Evolutionary conservation across 2,113 vertebrate species (phyloP).

Genomic region (Acanthochromis polyacanthus): DNA sequence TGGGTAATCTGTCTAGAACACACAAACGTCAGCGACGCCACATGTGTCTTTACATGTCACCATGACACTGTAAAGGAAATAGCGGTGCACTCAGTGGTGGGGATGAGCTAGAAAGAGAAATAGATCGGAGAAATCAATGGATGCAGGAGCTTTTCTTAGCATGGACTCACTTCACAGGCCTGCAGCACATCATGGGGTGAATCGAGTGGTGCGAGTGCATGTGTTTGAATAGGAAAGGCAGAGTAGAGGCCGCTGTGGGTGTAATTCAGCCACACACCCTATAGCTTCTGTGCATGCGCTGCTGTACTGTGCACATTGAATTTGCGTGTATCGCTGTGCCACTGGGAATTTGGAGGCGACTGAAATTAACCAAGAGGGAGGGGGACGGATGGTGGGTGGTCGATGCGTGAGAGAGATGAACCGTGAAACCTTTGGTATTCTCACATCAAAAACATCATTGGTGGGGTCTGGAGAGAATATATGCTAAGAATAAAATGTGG

Average conservation of each 20-base stretch:
- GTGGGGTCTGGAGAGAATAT: conserved; percentile 58
- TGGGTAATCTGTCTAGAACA: conserved; percentile 73
- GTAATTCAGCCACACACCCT: not conserved
- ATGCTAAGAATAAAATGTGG: conserved; percentile 86
- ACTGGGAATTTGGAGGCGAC: conserved; percentile 13
- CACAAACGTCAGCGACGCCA: conserved; percentile 62
- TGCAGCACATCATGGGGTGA: conserved; percentile 35
- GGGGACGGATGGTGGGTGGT: conserved; percentile 46
- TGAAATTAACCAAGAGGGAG: conserved; percentile 60
- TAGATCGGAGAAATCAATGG: conserved; percentile 77
- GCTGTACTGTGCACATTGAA: not conserved
- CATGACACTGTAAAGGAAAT: conserved; percentile 61
- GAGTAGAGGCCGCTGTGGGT: not conserved
- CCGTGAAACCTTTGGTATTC: conserved; percentile 68
- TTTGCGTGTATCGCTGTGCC: conserved; percentile 12
- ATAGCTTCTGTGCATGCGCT: not conserved
- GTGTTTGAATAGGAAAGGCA: conserved; percentile 9
- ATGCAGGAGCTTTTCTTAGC: conserved; percentile 72
- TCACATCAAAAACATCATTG: conserved; percentile 72
- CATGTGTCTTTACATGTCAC: conserved; percentile 82
- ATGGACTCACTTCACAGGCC: conserved; percentile 73
- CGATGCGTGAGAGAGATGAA: conserved; percentile 55
- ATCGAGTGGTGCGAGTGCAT: conserved; percentile 16
- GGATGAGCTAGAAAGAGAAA: conserved; percentile 77
- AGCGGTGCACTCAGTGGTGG: conserved; percentile 65